phyloP scores from a whole-genome alignment of 1,140 invertebrate species.

The Melitaea cinxia region DNA sequence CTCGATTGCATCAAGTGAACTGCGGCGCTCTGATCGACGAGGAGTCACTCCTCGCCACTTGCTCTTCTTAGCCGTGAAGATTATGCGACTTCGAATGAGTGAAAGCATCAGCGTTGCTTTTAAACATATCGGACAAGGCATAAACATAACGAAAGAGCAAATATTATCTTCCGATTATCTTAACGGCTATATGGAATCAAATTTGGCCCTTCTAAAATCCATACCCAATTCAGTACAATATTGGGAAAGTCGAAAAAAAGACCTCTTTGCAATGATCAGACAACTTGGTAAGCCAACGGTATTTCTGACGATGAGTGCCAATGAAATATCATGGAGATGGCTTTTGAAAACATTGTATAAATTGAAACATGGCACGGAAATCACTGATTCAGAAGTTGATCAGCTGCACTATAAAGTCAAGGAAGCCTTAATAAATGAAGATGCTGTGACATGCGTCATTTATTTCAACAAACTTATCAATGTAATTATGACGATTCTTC shows the following conservation, averaged over 20 bases:
- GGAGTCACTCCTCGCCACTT: too few species aligned
- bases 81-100: too few species aligned
- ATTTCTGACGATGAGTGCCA: neutral
- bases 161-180: too few species aligned
- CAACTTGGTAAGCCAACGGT: neutral
- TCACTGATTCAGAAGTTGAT: neutral
- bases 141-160: too few species aligned
- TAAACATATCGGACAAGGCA: too few species aligned
- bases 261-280: neutral
- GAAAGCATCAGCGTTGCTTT: too few species aligned
- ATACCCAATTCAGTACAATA: neutral
- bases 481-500: conserved; percentile 1
- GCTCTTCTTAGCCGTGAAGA: too few species aligned
- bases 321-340: neutral
- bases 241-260: conserved; percentile 1
- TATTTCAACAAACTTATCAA: neutral
- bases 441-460: conserved; percentile 10
- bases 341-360: neutral
- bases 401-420: neutral
- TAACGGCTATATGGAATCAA: too few species aligned
- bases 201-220: neutral
- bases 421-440: conserved; percentile 10
- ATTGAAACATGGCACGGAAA: neutral
- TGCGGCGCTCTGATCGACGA: too few species aligned
- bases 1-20: too few species aligned